phyloP scores from a whole-genome alignment of 2,113 vertebrate genomes.

The Cryptotis parvus region DNA sequence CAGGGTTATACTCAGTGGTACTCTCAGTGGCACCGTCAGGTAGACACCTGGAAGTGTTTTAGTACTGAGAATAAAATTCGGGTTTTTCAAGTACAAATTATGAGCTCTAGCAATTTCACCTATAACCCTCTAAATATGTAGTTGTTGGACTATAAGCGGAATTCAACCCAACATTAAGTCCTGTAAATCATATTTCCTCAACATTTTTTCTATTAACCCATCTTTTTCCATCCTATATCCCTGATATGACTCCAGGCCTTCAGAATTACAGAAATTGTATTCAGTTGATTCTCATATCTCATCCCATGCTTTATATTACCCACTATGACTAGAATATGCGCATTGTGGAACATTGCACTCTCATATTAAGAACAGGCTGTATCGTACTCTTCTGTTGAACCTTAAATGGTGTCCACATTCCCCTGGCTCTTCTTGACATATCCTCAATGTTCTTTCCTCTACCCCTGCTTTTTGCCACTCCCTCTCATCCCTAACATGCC shows the following conservation, averaged over 20 bases:
- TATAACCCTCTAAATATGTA: not conserved
- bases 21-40: no score
- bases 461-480: no score
- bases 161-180: not conserved
- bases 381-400: no score
- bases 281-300: fast-evolving
- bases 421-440: not conserved
- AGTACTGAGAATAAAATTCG: no score
- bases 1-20: no score
- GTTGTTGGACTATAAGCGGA: not conserved
- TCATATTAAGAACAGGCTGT: fast-evolving
- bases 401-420: not conserved
- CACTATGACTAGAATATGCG: no score
- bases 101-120: no score
- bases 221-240: not conserved
- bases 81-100: no score
- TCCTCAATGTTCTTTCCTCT: not conserved
- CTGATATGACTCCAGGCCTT: not conserved
- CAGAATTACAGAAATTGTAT: fast-evolving
- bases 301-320: not conserved
- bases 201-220: not conserved
- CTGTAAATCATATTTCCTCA: not conserved
- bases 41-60: no score
- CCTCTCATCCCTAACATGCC: no score
- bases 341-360: not conserved